Base-by-base conservation (phyloP, 2,113 vertebrate species). In the Syngnathoides biaculeatus region DNA sequence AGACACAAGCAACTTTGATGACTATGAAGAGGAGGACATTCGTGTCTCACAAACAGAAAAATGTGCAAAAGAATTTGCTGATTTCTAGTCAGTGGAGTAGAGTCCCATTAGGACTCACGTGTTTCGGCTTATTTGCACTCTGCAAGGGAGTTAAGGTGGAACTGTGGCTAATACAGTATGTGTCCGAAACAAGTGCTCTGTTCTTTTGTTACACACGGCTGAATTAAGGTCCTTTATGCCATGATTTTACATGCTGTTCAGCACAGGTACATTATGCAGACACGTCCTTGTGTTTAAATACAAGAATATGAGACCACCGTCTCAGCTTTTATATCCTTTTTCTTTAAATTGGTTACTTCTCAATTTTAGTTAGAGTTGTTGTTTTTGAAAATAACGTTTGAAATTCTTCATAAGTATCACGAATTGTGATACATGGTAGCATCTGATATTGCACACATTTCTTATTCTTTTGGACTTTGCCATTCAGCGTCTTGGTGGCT, bases 1-100 rank as follows among this genome's bases (percentile, higher is more conserved):
- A 82, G 97, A 99, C 90, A 98, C 97, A 62, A 99, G 97, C 93
- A 98, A 99, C 92, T 99, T 99, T 63, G 97, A 99, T 62, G 97
- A 99, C 85, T 99, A 99, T 71, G 97, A 99, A 89, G 97, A 99
- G 80, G 97, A 99, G 88, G 96, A 97, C 81, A 94, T 99, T 88
- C 94, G 93, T 65, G 93, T 98, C 74, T 99, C 98, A 74, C 93
- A 97, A 90, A 98, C 97, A 82, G 98, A 99, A 92, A 98, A 99
- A 91, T 99, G 97, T 89, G 93, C 92, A 79, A 98, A 97, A 87
- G 97, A 99, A 89, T 99, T 99, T 93, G 92, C 93, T 79, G 96
- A 98, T 83, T 99, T 99, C 93, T 99, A 97, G 90, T 91, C 87
- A 84, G 91, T 79, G 81, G 87, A 88, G 72, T 19, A 83, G 87